Base-by-base conservation (phyloP, 1,140 invertebrate genomes). In the Vollenhovia emeryi region DNA sequence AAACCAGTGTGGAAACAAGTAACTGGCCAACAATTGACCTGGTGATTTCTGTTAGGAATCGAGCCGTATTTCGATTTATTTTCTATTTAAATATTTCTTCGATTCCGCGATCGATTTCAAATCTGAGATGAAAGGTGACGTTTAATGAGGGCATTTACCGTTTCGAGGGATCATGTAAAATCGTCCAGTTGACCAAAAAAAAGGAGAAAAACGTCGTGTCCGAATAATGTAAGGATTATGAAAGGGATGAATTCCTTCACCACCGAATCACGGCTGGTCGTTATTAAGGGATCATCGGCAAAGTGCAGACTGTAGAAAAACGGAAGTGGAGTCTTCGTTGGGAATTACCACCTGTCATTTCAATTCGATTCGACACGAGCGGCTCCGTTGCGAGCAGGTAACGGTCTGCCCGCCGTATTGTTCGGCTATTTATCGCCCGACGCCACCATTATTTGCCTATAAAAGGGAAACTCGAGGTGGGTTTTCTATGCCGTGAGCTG, bases 321-420 rank as follows among this genome's bases (percentile, higher is more conserved):
- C 75, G 40, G 74, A 78, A 76, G 71, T 66, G 45, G 15, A 66
- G 62, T 62, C n/a, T 73, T n/a, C 43, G 33, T 52, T 13, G 40
- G 50, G 59, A 66, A 43, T 80, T 60, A 90, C 52, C 86, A 91
- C 86, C 87, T 91, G 89, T 89, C 85, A 75, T 79, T 68, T 30
- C 62, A 52, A 86, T 84, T 66, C 55, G n/a, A 68, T 50, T 24
- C 43, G 43, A 33, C 21, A 43, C 36, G 57, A 69, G 43, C 66
- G 73, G 13, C 30, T 62, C 36, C 5, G 73, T 75, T 13, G 18
- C 59, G 9, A 48, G 50, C 88, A 90, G 86, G 80, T 88, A 91
- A 85, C 71, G 40, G 59, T 43, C 86, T 79, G 84, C 86, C 90
- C 66, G 84, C 68, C 27, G 62, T 59, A 90, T 86, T 91, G 86